Conservation (phyloP, 53 echinoderm and acorn worm genomes). For the Pentamera pediparva region DNA sequence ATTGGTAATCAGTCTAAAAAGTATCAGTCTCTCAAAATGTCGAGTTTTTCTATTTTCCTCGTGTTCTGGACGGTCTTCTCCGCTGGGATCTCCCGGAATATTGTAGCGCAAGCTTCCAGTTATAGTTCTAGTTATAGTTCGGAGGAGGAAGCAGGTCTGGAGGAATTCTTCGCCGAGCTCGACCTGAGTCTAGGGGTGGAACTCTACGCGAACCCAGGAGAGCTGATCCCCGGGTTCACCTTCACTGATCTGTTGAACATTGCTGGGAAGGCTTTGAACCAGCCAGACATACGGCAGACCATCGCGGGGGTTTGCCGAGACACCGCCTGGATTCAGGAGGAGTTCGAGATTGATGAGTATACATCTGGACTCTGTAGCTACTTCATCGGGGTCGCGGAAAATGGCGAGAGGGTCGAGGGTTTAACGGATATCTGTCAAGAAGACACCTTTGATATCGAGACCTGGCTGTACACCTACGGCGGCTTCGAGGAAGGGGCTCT, state of each 20-base stretch:
- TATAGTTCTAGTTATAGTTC: neutral
- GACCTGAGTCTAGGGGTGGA: neutral
- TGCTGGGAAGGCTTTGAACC: constrained; percentile 22
- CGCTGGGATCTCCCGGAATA: too few relatives aligned
- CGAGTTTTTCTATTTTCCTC: too few relatives aligned
- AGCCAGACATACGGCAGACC: neutral
- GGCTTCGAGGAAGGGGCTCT: too few relatives aligned
- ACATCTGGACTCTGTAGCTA: neutral
- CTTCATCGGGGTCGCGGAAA: neutral
- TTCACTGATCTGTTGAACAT: constrained; percentile 23
- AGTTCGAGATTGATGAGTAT: neutral
- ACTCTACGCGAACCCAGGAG: constrained; percentile 4
- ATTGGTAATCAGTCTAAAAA: too few relatives aligned
- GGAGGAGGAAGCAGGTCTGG: neutral
- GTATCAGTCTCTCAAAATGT: too few relatives aligned
- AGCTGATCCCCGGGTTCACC: constrained; percentile 19
- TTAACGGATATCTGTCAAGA: neutral
- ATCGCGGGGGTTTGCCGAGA: constrained; percentile 18
- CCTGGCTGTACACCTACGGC: too few relatives aligned
- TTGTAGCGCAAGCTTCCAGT: neutral
- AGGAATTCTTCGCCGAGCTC: neutral
- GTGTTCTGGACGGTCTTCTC: too few relatives aligned
- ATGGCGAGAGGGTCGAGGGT: neutral
- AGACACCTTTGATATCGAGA: too few relatives aligned
- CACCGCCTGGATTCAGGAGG: neutral